Evolutionary conservation across 2,113 vertebrate species (phyloP).

Genomic region (Ictalurus punctatus): DNA sequence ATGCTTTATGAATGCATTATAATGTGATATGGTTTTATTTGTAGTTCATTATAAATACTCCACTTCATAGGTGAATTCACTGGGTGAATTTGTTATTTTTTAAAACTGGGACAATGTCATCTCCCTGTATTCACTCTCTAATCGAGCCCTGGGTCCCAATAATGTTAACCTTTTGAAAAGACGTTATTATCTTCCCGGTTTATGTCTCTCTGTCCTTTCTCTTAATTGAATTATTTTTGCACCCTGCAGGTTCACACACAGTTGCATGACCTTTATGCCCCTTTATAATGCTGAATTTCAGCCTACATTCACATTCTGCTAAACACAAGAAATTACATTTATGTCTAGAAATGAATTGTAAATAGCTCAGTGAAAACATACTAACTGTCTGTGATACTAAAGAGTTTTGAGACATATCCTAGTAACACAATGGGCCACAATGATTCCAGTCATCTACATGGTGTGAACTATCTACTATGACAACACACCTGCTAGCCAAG

Average conservation of each 20-base stretch:
- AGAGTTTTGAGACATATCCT: neutral
- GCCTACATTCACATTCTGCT: neutral
- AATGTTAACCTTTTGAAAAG: neutral
- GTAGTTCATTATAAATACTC: neutral
- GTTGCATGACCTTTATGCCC: neutral
- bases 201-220: neutral
- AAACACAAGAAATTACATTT: neutral
- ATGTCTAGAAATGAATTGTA: neutral
- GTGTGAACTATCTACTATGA: constrained; percentile 8
- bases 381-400: neutral
- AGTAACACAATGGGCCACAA: neutral
- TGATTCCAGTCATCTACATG: neutral
- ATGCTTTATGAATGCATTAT: neutral
- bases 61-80: neutral
- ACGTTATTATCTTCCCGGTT: neutral
- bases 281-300: constrained; percentile 13
- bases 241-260: neutral
- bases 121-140: neutral
- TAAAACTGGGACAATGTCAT: neutral
- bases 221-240: neutral
- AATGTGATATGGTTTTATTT: neutral
- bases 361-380: neutral
- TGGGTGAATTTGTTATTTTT: neutral
- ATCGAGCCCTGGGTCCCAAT: neutral
- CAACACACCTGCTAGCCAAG: neutral